Conservation (phyloP, 2,888 invertebrate species). For the Alviniconcha strummeri region DNA sequence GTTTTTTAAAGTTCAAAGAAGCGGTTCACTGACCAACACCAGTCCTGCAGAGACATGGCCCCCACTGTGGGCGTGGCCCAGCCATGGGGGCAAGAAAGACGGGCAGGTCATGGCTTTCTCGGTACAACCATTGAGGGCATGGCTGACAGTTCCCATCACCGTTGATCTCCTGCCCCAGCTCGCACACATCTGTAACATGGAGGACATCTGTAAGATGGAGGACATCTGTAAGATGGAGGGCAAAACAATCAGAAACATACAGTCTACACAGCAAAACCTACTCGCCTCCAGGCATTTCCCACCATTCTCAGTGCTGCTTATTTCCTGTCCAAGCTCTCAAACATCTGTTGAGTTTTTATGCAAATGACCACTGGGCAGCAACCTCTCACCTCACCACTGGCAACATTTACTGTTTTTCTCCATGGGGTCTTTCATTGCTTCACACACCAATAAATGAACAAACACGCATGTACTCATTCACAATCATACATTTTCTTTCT, state of each 20-base stretch:
- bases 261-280: too few relatives aligned
- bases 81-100: constrained; percentile 92
- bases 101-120: constrained; percentile 92
- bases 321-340: constrained; percentile 56
- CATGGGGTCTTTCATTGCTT: too few relatives aligned
- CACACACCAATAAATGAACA: too few relatives aligned
- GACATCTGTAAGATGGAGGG: too few relatives aligned
- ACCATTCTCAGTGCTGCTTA: constrained; percentile 78
- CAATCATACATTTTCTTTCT: too few relatives aligned
- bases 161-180: constrained; percentile 53
- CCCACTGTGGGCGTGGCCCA: constrained; percentile 91
- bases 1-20: too few relatives aligned
- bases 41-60: constrained; percentile 78
- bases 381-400: too few relatives aligned
- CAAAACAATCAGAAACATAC: too few relatives aligned
- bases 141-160: constrained; percentile 82
- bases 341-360: constrained; percentile 42
- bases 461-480: too few relatives aligned
- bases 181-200: constrained; percentile 51
- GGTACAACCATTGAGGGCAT: constrained; percentile 93
- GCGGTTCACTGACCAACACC: constrained; percentile 46
- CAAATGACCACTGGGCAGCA: too few relatives aligned
- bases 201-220: constrained; percentile 43
- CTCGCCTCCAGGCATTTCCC: constrained; percentile 82
- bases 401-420: too few relatives aligned